phyloP scores from a whole-genome alignment of 2,113 vertebrate species.

The Urocynchramus pylzowi region DNA sequence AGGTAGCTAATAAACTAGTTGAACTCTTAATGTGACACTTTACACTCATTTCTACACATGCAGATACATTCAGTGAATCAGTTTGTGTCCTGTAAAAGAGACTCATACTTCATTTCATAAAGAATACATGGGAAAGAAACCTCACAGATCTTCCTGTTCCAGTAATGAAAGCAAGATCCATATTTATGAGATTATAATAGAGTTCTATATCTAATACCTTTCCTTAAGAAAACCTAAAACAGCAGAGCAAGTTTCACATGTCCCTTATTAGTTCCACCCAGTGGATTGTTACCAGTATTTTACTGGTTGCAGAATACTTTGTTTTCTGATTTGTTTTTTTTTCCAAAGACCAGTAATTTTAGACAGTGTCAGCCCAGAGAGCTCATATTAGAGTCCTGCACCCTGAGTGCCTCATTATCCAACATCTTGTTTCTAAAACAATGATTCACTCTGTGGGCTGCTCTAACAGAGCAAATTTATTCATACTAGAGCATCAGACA shows the following conservation, averaged over 20 bases:
- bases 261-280: background rate
- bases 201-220: background rate
- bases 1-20: background rate
- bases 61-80: background rate
- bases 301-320: background rate
- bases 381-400: background rate
- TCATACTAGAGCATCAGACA: background rate
- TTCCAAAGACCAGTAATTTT: background rate
- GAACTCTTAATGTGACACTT: background rate
- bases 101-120: background rate
- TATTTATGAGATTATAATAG: background rate
- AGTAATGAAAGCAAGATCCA: background rate
- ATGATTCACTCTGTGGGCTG: background rate
- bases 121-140: background rate
- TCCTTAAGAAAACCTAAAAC: background rate
- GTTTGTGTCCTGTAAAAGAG: background rate
- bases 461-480: background rate
- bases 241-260: fast-evolving
- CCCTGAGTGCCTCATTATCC: background rate
- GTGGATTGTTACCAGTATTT: background rate
- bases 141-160: background rate
- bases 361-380: background rate
- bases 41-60: background rate
- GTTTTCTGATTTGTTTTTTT: background rate
- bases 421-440: background rate